phyloP scores from a whole-genome alignment of 2,113 vertebrate genomes.

The Oncorhynchus keta region DNA sequence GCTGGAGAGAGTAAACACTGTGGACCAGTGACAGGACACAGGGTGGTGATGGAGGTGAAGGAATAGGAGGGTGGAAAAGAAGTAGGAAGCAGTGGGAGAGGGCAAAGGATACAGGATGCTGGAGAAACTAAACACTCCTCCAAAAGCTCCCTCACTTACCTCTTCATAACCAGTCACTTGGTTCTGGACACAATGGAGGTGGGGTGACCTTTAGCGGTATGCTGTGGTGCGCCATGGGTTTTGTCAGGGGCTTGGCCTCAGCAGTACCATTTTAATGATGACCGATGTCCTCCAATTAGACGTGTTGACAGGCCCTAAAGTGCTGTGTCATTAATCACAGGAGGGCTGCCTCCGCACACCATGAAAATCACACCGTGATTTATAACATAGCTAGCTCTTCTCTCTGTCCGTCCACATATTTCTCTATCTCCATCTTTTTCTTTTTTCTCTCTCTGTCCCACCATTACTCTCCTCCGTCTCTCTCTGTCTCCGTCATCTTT shows the following conservation, averaged over 20 bases:
- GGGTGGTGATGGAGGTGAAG: neutral
- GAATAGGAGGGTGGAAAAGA: neutral
- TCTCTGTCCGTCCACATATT: conserved; percentile 20
- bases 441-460: conserved; percentile 14
- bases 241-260: conserved; percentile 50
- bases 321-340: conserved; percentile 74
- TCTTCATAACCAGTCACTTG: neutral
- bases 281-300: conserved; percentile 80
- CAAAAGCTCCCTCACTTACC: neutral
- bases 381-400: conserved; percentile 60
- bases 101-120: neutral
- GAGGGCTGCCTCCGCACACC: conserved; percentile 54
- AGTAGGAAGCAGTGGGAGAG: conserved; percentile 2
- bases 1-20: neutral
- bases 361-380: conserved; percentile 75
- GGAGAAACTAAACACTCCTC: neutral
- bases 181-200: neutral
- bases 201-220: conserved; percentile 44
- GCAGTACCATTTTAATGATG: conserved; percentile 74
- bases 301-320: conserved; percentile 75
- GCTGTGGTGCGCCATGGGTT: conserved; percentile 57
- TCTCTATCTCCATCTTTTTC: conserved; percentile 35
- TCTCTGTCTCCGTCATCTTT: neutral
- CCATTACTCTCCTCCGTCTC: conserved; percentile 13
- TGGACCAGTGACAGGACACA: neutral